Evolutionary conservation across 2,888 invertebrate genomes (phyloP).

Genomic region (Lobophora halterata): DNA sequence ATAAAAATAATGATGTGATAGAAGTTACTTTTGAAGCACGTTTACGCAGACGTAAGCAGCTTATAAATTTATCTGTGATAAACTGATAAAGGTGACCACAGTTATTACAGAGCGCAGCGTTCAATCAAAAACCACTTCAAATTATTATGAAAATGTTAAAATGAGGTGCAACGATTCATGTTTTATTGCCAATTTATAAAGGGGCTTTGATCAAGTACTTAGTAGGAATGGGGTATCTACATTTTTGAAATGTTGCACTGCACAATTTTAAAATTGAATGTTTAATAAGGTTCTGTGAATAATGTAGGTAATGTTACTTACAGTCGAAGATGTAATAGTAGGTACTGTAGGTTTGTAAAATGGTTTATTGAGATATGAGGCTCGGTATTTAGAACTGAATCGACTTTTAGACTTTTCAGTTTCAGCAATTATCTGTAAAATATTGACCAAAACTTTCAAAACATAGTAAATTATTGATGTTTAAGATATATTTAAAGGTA

Average conservation of each 20-base stretch:
- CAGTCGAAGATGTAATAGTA: constrained; percentile 77
- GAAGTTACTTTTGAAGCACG: constrained; percentile 6
- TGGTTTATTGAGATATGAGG: constrained; percentile 75
- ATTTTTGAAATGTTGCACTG: constrained; percentile 36
- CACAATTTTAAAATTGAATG: constrained; percentile 24
- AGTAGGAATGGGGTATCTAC: constrained; percentile 14
- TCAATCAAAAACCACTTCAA: constrained; percentile 17
- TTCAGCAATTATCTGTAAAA: constrained; percentile 68
- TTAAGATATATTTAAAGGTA: constrained; percentile 25
- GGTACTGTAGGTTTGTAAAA: constrained; percentile 84
- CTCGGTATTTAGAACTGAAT: constrained; percentile 82
- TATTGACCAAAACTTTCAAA: constrained; percentile 27
- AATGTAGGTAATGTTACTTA: constrained; percentile 66
- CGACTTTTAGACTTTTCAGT: constrained; percentile 73
- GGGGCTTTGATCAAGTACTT: constrained; percentile 60
- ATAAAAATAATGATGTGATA: background rate
- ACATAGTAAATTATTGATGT: background rate
- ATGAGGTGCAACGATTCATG: constrained; percentile 34
- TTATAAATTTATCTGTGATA: background rate
- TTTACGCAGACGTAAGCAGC: no score
- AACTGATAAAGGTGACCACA: no score
- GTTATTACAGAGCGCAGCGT: background rate
- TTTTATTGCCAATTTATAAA: constrained; percentile 71
- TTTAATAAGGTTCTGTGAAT: constrained; percentile 22
- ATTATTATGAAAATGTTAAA: constrained; percentile 25